Percentiles rank a stretch among this genome's conserved stretches.
Evolutionary conservation across 2,113 vertebrate species (phyloP).

Genomic region (Planiliza haematocheilus): DNA sequence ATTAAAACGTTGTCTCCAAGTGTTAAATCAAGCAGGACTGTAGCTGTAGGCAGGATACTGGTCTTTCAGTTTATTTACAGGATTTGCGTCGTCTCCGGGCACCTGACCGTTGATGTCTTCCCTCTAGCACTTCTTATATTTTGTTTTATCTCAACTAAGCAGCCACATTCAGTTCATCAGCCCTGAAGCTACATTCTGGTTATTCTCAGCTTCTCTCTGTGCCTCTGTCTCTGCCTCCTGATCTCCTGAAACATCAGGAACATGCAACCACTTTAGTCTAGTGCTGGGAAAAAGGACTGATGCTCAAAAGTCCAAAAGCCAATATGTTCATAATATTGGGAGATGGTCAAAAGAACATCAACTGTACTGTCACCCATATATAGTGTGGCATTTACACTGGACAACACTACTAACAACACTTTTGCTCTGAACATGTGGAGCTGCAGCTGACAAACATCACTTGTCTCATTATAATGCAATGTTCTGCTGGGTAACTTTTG

Average conservation of each 20-base stretch:
- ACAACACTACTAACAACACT: too few species aligned
- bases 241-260: conserved; percentile 5
- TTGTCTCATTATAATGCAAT: too few species aligned
- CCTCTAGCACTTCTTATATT: conserved; percentile 58
- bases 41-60: conserved; percentile 9
- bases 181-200: conserved; percentile 37
- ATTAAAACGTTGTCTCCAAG: neutral
- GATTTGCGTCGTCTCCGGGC: conserved; percentile 30
- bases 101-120: conserved; percentile 58
- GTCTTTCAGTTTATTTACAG: conserved; percentile 48
- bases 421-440: too few species aligned
- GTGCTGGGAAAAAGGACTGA: neutral
- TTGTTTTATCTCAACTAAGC: conserved; percentile 55
- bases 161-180: conserved; percentile 29
- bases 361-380: neutral
- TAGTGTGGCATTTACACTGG: too few species aligned
- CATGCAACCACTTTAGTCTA: neutral
- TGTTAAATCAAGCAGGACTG: conserved; percentile 8
- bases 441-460: too few species aligned
- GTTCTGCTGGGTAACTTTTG: too few species aligned
- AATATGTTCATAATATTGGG: neutral
- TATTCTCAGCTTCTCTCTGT: conserved; percentile 35
- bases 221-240: conserved; percentile 9
- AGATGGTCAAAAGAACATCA: neutral
- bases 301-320: neutral